A percentile compares a stretch with the other conserved stretches of the same genome.
Conservation (phyloP, 2,797 vertebrate species). For the Fundulus diaphanus region DNA sequence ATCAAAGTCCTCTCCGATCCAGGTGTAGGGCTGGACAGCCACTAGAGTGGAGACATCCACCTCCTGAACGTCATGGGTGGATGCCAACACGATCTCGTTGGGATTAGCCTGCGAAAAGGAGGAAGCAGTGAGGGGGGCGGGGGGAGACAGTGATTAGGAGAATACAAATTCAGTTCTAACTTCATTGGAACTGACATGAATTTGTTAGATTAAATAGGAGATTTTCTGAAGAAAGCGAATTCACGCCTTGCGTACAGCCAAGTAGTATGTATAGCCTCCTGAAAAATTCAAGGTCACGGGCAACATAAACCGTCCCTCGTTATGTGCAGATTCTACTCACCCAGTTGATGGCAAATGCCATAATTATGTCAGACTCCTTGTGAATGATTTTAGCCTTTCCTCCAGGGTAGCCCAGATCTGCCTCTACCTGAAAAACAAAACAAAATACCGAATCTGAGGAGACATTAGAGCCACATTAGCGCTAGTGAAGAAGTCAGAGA, state of each 20-base stretch:
- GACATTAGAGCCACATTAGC: not conserved
- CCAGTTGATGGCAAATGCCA: conserved; percentile 98
- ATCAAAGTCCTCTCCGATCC: conserved; percentile 98
- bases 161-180: no score
- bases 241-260: no score
- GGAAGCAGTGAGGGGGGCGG: not conserved
- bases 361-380: conserved; percentile 98
- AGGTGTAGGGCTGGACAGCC: conserved; percentile 92
- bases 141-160: not conserved
- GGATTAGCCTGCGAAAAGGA: conserved; percentile 86
- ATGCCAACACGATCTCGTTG: conserved; percentile 97
- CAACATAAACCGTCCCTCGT: not conserved
- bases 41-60: conserved; percentile 93
- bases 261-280: not conserved
- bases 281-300: not conserved
- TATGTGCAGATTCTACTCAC: conserved; percentile 67
- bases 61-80: conserved; percentile 98
- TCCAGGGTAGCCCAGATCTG: conserved; percentile 97
- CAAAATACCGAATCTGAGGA: conserved; percentile 19
- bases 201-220: not conserved
- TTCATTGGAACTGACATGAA: not conserved
- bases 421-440: conserved; percentile 90
- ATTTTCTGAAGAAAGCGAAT: not conserved
- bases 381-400: conserved; percentile 97
- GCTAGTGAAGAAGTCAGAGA: not conserved